Evolutionary conservation across 1,140 invertebrate species (phyloP), one percentile per base, ranked within the genome.

Genomic region (Scaptomyza pallida): DNA sequence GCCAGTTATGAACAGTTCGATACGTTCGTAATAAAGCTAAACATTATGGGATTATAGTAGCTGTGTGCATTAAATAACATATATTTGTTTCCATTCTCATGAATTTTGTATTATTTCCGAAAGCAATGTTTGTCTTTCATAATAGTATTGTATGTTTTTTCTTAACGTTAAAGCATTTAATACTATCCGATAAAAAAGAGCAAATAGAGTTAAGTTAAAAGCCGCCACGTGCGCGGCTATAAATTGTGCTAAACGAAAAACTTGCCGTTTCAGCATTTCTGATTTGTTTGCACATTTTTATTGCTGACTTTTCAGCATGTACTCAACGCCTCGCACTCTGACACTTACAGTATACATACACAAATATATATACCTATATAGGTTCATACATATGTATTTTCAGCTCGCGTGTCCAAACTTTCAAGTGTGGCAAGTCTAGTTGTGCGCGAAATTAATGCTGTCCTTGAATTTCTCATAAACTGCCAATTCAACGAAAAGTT

Each of bases 391-490:
- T 41, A 9, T 37, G 19, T 45, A 45, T 65, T 45, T 67, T 43
- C 33, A 54, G n/a, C 57, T 56, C 33, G 69, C 54, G 51, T 67
- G 63, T 77, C 59, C 40, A 21, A 81, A 74, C 55, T 85, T 77
- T 86, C 67, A 68, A 71, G 60, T 47, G 60, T 15, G 16, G 59
- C 35, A 57, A 41, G 19, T 35, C 30, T 75, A 71, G 57, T 83
- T 73, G 45, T 35, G 57, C 55, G 69, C 35, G 41, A 80, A 86
- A 86, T 80, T 77, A 85, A 85, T 86, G 77, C 60, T 75, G 78
- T 73, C 82, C 82, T 88, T 88, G 82, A 88, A 78, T 88, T 78
- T 71, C 76, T 70, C 72, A 88, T 78, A 88, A 88, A 89, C 75
- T 88, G 83, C 67, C 82, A 78, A 82, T 82, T 88, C 82, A 76